Evolutionary conservation across 23 tunicate genomes (phyloP).

Genomic region (Phallusia fumigata): DNA sequence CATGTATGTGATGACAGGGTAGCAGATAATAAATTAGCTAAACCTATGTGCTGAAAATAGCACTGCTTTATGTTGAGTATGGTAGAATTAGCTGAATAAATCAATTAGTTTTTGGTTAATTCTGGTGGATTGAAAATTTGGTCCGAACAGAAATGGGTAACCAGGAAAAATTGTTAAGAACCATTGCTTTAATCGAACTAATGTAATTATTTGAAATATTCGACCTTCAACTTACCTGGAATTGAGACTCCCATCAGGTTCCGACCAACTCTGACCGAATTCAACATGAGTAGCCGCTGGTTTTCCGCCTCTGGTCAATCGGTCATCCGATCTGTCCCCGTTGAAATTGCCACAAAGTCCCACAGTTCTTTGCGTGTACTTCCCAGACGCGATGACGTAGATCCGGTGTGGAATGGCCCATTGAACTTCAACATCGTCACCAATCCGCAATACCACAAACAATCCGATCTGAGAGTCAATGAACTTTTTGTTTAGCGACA

Average conservation of each 20-base stretch:
- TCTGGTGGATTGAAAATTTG: too few species aligned
- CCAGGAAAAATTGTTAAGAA: too few species aligned
- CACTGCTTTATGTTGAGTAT: too few species aligned
- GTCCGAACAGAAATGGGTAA: too few species aligned
- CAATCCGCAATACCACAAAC: conserved; percentile 52
- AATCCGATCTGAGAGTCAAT: conserved; percentile 73
- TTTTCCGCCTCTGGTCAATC: conserved; percentile 52
- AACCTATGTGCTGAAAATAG: too few species aligned
- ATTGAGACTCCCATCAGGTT: conserved; percentile 52
- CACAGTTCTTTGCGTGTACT: conserved; percentile 64
- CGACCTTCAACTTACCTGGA: conserved; percentile 31
- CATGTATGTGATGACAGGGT: too few species aligned
- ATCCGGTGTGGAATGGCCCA: conserved; percentile 94
- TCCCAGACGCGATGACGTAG: conserved; percentile 73
- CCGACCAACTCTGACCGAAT: conserved; percentile 88
- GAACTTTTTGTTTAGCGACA: too few species aligned
- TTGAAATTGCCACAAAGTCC: conserved; percentile 92
- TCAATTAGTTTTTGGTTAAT: too few species aligned
- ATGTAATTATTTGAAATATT: neutral
- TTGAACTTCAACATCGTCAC: conserved; percentile 51
- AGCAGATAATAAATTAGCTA: too few species aligned
- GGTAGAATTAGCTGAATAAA: too few species aligned
- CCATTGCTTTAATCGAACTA: too few species aligned
- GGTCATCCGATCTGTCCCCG: conserved; percentile 57
- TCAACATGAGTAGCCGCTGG: conserved; percentile 42